These are phyloP conservation scores for Perizoma flavofasciatum DNA, from an alignment of 2,888 invertebrate genomes.

Conservation along the genomic window DNA sequence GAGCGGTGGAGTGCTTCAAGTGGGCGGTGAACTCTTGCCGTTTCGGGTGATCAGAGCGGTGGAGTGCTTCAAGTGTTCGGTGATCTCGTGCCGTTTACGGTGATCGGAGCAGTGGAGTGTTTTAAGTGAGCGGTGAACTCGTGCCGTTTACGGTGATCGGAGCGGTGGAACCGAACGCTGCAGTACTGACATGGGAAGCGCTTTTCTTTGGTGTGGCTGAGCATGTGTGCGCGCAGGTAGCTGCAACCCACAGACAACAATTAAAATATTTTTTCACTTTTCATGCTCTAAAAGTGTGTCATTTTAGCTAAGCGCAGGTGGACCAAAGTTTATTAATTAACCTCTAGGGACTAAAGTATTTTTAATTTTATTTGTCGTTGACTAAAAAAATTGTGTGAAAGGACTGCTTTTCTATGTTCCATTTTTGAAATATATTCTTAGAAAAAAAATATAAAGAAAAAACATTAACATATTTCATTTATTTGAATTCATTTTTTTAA, in stretches of 20 bases:
- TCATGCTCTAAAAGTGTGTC: no score
- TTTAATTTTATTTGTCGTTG: no score
- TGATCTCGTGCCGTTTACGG: slow-evolving; percentile 68
- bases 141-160: slow-evolving; percentile 73
- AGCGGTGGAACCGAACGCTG: slow-evolving; percentile 66
- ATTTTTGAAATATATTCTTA: no score
- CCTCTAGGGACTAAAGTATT: no score
- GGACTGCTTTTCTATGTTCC: no score
- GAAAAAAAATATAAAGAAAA: no score
- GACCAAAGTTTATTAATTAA: no score
- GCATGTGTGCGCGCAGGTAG: slow-evolving; percentile 63
- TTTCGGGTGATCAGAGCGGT: slow-evolving; percentile 1
- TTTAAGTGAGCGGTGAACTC: slow-evolving; percentile 69
- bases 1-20: not conserved
- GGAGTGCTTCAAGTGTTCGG: slow-evolving; percentile 62
- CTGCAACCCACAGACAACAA: slow-evolving; percentile 42
- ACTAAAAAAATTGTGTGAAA: no score
- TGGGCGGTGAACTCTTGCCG: no score
- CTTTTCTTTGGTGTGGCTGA: slow-evolving; percentile 70
- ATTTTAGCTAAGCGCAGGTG: no score
- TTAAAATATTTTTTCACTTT: not conserved
- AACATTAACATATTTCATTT: no score
- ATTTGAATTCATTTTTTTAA: no score
- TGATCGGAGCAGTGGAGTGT: slow-evolving; percentile 67
- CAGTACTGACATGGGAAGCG: slow-evolving; percentile 70